Conservation (phyloP, 2,888 invertebrate species). For the Pegoplata infirma region DNA sequence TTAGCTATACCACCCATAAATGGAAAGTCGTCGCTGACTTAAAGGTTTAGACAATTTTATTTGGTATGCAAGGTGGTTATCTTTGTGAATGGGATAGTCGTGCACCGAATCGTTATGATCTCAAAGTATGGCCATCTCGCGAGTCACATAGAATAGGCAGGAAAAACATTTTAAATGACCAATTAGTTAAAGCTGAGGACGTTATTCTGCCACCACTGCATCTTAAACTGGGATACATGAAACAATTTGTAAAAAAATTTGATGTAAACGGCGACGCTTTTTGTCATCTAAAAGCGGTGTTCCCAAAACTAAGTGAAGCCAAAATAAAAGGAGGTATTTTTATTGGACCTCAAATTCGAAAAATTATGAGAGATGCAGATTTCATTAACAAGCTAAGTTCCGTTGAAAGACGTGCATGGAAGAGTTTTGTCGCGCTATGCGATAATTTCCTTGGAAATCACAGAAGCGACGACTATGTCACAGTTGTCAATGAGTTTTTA, state of each 20-base stretch:
- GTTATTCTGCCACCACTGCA: constrained; percentile 3
- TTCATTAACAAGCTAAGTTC: too few species aligned
- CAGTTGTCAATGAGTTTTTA: too few species aligned
- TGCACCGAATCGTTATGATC: constrained; percentile 26
- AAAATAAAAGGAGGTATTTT: neutral
- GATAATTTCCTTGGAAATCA: too few species aligned
- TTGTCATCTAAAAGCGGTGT: neutral
- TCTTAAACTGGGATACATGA: neutral
- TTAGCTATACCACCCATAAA: constrained; percentile 14
- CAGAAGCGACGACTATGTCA: too few species aligned
- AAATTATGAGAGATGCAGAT: too few species aligned
- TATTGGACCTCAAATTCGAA: too few species aligned
- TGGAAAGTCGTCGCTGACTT: neutral
- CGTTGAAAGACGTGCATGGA: too few species aligned
- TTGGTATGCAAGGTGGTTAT: constrained; percentile 12
- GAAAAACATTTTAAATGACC: neutral
- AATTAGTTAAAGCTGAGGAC: neutral
- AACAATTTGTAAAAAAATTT: constrained; percentile 1
- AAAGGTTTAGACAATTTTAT: constrained; percentile 16
- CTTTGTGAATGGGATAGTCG: constrained; percentile 31
- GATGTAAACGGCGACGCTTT: constrained; percentile 7
- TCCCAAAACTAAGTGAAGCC: constrained; percentile 7
- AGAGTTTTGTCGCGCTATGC: too few species aligned
- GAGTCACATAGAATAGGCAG: constrained; percentile 7
- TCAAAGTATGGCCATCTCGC: constrained; percentile 18